Conservation (phyloP, 2,113 vertebrate genomes). For the Cisticola juncidis region DNA sequence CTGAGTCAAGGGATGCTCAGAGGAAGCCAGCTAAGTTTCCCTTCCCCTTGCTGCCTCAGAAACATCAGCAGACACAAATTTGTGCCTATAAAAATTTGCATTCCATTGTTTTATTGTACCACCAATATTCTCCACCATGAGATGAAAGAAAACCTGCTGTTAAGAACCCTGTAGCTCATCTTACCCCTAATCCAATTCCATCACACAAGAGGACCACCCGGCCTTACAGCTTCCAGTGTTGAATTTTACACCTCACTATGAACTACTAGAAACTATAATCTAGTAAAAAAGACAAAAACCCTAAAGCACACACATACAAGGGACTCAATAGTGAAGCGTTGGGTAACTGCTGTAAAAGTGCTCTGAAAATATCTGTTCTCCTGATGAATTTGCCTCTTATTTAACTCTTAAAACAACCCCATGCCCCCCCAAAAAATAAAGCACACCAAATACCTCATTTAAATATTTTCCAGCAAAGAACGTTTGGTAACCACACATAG, state of each 20-base stretch:
- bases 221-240: neutral
- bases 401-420: neutral
- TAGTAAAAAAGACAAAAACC: neutral
- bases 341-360: neutral
- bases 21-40: neutral
- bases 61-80: neutral
- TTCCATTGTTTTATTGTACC: neutral
- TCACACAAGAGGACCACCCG: neutral
- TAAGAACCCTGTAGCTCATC: neutral
- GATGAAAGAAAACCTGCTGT: neutral
- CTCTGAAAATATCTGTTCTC: neutral
- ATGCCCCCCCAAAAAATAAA: neutral
- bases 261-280: neutral
- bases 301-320: neutral
- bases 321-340: neutral
- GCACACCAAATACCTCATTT: conserved; percentile 83
- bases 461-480: conserved; percentile 98
- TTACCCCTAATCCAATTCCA: neutral
- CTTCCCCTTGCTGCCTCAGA: neutral
- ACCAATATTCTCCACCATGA: neutral
- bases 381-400: neutral
- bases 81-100: accelerated
- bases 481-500: conserved; percentile 85
- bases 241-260: neutral
- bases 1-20: conserved; percentile 8